Conservation (phyloP, 1,140 invertebrate species). For the Paralvinella palmiformis region DNA sequence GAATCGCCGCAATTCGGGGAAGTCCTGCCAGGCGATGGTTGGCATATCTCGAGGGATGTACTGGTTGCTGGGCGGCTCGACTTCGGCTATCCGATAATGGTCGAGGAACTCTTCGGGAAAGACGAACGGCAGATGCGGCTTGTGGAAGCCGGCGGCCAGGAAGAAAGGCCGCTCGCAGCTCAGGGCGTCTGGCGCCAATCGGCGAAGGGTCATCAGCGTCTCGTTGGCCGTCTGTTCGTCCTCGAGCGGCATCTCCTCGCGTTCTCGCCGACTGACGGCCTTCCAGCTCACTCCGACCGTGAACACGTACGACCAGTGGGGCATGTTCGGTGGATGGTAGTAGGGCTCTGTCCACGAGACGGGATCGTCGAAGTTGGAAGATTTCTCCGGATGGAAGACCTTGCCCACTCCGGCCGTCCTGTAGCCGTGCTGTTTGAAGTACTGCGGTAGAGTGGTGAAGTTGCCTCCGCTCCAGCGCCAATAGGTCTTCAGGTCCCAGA, state of each 20-base stretch:
- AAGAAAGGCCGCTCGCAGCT: slow-evolving; percentile 22
- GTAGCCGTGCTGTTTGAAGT: slow-evolving; percentile 20
- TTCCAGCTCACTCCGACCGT: neutral
- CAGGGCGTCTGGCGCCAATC: slow-evolving; percentile 9
- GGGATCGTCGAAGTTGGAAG: slow-evolving; percentile 15
- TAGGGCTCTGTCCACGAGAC: slow-evolving; percentile 18
- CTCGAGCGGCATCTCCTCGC: neutral
- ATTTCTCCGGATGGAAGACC: slow-evolving; percentile 15
- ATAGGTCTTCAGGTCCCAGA: slow-evolving; percentile 16
- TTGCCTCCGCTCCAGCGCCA: slow-evolving; percentile 12
- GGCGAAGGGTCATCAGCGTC: neutral
- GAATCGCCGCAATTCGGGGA: slow-evolving; percentile 16
- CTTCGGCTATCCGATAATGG: slow-evolving; percentile 14
- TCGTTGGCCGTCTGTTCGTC: slow-evolving; percentile 2
- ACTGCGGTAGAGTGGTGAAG: slow-evolving; percentile 15
- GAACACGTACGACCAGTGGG: neutral
- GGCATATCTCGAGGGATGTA: slow-evolving; percentile 23
- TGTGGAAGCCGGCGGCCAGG: slow-evolving; percentile 26
- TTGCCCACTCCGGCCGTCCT: slow-evolving; percentile 14
- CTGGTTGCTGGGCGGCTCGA: slow-evolving; percentile 16
- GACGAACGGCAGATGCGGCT: slow-evolving; percentile 27
- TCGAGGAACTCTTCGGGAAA: slow-evolving; percentile 21
- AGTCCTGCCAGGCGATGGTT: slow-evolving; percentile 18
- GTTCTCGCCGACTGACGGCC: neutral
- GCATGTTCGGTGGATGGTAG: neutral